A percentile compares a stretch with the other conserved stretches of the same genome.
These are phyloP conservation scores for Merluccius polli DNA, from an alignment of 2,797 vertebrate genomes.

Conservation along the genomic window DNA sequence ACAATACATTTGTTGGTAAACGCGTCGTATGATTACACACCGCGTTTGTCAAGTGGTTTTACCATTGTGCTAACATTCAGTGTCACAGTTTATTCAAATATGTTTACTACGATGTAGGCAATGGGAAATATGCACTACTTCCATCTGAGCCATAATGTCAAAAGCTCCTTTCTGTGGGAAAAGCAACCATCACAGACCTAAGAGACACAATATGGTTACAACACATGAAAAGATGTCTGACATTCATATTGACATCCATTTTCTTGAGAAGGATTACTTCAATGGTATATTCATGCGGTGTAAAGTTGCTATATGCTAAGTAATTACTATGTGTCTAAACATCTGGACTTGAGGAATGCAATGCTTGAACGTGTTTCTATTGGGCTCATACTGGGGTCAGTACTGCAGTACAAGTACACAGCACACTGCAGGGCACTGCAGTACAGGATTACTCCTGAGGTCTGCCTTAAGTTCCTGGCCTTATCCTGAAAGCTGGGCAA, in stretches of 20 bases:
- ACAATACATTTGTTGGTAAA: neutral
- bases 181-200: neutral
- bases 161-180: neutral
- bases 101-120: neutral
- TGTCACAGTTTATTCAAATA: neutral
- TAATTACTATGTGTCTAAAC: neutral
- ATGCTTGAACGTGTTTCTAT: neutral
- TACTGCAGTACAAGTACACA: neutral
- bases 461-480: slow-evolving; percentile 20
- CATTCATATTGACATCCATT: neutral
- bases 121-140: neutral
- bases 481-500: slow-evolving; percentile 39
- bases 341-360: neutral
- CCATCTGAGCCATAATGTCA: neutral
- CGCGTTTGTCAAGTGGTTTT: neutral
- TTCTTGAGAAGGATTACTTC: neutral
- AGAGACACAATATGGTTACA: neutral
- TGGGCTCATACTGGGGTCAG: neutral
- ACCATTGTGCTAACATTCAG: neutral
- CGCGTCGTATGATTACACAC: neutral
- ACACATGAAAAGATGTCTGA: neutral
- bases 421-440: neutral
- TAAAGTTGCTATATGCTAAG: neutral
- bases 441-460: neutral
- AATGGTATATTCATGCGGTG: neutral